Evolutionary conservation across 2,888 invertebrate species (phyloP), one percentile per base, ranked within the genome.

Genomic region (Caenorhabditis zanzibari): DNA sequence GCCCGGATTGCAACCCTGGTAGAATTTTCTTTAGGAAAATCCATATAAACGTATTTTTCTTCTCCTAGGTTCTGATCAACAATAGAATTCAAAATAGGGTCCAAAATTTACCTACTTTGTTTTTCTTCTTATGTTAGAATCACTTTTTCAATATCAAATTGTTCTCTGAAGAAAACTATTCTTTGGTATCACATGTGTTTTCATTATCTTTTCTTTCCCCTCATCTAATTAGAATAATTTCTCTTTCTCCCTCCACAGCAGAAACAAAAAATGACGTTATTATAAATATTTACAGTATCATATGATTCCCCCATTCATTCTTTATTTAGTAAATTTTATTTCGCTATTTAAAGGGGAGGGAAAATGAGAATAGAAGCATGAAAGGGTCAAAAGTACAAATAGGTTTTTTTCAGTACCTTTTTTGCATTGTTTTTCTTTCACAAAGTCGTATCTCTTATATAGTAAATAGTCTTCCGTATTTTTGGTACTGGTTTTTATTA

Each of bases 221-320:
- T 64, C 28, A 32, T 49, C 28, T 68, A 68, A 68, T 68, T 68
- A 68, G 68, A 68, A 68, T 68, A 68, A 68, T 38, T 38, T 38
- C 54, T 68, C 68, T 28, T 68, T 26, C 22, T 26, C 38, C 2
- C 38, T 38, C 38, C 2, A 2, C 38, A 38, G 38, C 47, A 47
- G n/a, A 19, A 19, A 19, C 14, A 58, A 54, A 32, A 16, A 68
- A 35, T 19, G 28, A 9, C 68, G 54, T 68, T 54, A 68, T 68
- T 54, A n/a, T 16, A 28, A 16, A 16, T 44, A 28, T 54, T 54
- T 52, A 68, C 68, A 54, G 54, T 38, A 68, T 68, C 68, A 68
- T 68, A 68, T 68, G 68, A 68, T 54, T 66, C 14, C 35, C n/a
- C 16, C 26, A n/a, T 58, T 28, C 26, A 32, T 32, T 49, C 26